Evolutionary conservation across 2,113 vertebrate species (phyloP).

Genomic region (Spea bombifrons): DNA sequence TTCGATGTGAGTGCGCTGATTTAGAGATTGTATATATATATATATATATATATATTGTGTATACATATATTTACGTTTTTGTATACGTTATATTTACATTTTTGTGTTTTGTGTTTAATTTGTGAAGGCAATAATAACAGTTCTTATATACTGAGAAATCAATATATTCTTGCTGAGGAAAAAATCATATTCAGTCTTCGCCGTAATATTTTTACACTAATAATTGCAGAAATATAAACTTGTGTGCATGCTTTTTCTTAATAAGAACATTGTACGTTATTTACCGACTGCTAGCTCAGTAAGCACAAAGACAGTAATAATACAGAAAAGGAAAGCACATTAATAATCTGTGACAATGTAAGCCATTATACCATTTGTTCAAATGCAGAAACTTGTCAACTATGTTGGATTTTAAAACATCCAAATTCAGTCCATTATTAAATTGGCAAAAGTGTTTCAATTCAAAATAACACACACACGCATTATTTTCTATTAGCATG

Average conservation of each 20-base stretch:
- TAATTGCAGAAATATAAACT: slow-evolving; percentile 33
- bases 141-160: slow-evolving; percentile 13
- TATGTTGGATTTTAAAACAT: slow-evolving; percentile 7
- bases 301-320: slow-evolving; percentile 10
- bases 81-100: no score
- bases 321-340: slow-evolving; percentile 22
- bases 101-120: slow-evolving; percentile 2
- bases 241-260: slow-evolving; percentile 12
- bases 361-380: slow-evolving; percentile 30
- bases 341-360: slow-evolving; percentile 19
- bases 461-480: slow-evolving; percentile 37
- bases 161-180: neutral
- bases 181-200: neutral
- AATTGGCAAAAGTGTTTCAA: slow-evolving; percentile 30
- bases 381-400: slow-evolving; percentile 26
- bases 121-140: neutral
- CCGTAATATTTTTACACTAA: slow-evolving; percentile 16
- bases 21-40: no score
- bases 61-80: no score
- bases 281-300: slow-evolving; percentile 20
- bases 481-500: slow-evolving; percentile 33
- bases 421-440: slow-evolving; percentile 27
- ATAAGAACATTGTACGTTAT: slow-evolving; percentile 29
- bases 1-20: no score
- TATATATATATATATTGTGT: no score